Base-by-base conservation (phyloP, 2,113 vertebrate species). In the Thamnophis sirtalis region DNA sequence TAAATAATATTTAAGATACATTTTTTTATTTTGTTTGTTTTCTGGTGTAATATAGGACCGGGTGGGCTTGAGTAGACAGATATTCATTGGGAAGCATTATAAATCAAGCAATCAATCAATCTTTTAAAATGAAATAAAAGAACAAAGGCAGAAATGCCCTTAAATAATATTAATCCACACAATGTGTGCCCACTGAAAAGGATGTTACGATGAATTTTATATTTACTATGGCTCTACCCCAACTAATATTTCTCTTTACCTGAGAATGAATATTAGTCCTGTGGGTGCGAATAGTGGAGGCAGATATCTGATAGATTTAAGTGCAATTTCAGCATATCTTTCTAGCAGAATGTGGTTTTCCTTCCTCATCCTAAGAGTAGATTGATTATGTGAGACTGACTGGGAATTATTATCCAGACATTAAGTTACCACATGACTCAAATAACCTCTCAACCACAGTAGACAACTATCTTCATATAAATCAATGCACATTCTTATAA, bases 231-330 rank as follows among this genome's bases (percentile, higher is more conserved):
- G 19, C 68, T 93, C 50, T 89, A 95, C 50, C 26, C 49, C 53
- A 15, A 53, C 89, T 8, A 95, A 50, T 88, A 51, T 91, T 93
- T 89, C 95, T 92, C 68, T 91, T 93, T 96, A 84, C 93, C 95
- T 91, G 53, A 88, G 93, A 96, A 93, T 38, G 93, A 86, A 93
- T 93, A 93, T 93, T 96, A 95, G 53, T 96, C 94, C 38, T 93
- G 87, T 0, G 6, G 92, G 87, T 92, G 92, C 91, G 60, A 95
- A 94, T 92, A 94, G 96, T 96, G 90, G 93, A 92, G 93, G 94
- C 93, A 96, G 91, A 93, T 95, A 93, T 84, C 51, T 73, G 93
- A 73, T 60, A 96, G 92, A 84, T 92, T 15, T 54, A 1, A 9
- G 87, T 94, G 0, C 93, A 93, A 94, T 96, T 96, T 95, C 91